Evolutionary conservation across 2,113 vertebrate species (phyloP).

Genomic region (Istiophorus platypterus): DNA sequence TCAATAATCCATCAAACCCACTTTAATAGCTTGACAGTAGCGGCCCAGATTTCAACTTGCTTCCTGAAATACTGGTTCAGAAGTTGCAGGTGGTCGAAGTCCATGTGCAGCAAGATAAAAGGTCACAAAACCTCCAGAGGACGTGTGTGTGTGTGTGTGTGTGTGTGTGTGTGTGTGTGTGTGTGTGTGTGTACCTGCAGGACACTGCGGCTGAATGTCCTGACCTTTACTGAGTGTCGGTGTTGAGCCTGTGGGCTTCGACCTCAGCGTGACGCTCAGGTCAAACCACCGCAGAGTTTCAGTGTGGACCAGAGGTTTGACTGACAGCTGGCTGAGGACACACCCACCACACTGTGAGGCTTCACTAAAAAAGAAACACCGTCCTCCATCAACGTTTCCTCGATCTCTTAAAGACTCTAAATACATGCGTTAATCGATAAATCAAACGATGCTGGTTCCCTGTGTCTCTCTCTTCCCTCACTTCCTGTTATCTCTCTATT

Average conservation of each 20-base stretch:
- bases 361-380: not conserved
- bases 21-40: not conserved
- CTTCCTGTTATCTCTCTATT: no score
- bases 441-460: no score
- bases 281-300: conserved; percentile 22
- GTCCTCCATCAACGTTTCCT: no score
- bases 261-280: conserved; percentile 48
- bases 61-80: conserved; percentile 7
- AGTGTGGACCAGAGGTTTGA: conserved; percentile 23
- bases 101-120: conserved; percentile 32
- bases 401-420: not conserved
- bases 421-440: no score
- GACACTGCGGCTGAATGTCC: conserved; percentile 20
- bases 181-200: conserved; percentile 10
- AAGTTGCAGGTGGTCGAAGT: conserved; percentile 30
- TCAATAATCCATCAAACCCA: not conserved
- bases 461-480: no score
- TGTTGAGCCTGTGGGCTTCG: conserved; percentile 17
- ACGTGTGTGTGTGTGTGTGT: not conserved
- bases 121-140: conserved; percentile 43
- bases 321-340: not conserved
- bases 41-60: not conserved
- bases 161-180: not conserved
- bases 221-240: conserved; percentile 61
- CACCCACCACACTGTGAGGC: not conserved